Conservation (phyloP, 2,113 vertebrate genomes). For the Balaeniceps rex region DNA sequence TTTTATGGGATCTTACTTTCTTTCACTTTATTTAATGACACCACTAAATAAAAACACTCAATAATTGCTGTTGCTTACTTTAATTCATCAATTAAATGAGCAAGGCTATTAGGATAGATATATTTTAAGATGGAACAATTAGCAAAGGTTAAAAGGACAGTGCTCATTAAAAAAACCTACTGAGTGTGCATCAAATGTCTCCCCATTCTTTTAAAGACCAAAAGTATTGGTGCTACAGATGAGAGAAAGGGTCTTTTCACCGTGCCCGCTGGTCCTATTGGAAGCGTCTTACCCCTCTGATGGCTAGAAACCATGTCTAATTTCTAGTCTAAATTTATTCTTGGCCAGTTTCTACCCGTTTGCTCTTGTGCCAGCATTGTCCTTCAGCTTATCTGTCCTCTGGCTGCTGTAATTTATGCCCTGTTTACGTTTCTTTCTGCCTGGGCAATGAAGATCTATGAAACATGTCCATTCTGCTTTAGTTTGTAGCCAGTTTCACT, state of each 20-base stretch:
- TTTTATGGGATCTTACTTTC: slow-evolving; percentile 30
- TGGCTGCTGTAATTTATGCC: slow-evolving; percentile 43
- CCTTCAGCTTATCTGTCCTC: slow-evolving; percentile 53
- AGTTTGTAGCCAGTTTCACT: slow-evolving; percentile 30
- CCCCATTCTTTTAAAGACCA: background rate
- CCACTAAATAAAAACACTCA: slow-evolving; percentile 3
- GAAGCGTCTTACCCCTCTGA: background rate
- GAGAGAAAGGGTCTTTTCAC: background rate
- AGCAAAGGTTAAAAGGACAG: background rate
- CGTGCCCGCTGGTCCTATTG: background rate
- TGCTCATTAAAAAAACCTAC: background rate
- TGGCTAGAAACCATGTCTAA: background rate
- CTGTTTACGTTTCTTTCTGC: slow-evolving; percentile 42
- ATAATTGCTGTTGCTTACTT: background rate
- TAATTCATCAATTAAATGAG: slow-evolving; percentile 12
- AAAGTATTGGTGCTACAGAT: background rate
- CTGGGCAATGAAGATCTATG: slow-evolving; percentile 50
- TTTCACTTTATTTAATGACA: background rate
- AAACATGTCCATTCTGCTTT: slow-evolving; percentile 47
- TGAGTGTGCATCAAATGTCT: background rate
- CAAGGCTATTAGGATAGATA: background rate
- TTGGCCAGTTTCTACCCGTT: background rate
- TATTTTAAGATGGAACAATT: slow-evolving; percentile 14
- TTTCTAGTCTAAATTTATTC: slow-evolving; percentile 39
- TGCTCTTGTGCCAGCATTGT: slow-evolving; percentile 50